Percentiles rank a stretch among this genome's conserved stretches.
These are phyloP conservation scores for Pitangus sulphuratus DNA, from an alignment of 2,797 vertebrate genomes.

Conservation along the genomic window DNA sequence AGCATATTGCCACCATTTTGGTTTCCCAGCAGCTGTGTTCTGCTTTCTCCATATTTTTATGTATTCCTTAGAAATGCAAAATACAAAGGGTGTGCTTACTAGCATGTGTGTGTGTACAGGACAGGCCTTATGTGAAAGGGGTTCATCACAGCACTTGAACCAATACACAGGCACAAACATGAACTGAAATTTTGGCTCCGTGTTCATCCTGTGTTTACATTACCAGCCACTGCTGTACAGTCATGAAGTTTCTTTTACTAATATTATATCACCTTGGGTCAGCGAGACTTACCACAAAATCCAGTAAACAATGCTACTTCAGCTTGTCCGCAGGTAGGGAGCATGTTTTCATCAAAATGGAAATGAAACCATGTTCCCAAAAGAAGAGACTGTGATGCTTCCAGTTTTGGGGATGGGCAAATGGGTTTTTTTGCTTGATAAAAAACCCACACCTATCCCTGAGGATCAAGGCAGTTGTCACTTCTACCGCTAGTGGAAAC, in stretches of 20 bases:
- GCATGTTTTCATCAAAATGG: not conserved
- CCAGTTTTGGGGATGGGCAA: not conserved
- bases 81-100: not conserved
- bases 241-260: not conserved
- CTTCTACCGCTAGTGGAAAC: not conserved
- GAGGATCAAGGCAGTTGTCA: not conserved
- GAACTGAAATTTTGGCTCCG: not conserved
- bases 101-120: not conserved
- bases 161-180: rapidly evolving
- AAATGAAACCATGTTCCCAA: not conserved
- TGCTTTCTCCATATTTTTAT: not conserved
- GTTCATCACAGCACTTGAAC: not conserved
- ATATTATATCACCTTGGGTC: not conserved
- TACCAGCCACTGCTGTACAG: not conserved
- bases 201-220: not conserved
- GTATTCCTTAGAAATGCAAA: not conserved
- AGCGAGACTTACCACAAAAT: not conserved
- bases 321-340: not conserved
- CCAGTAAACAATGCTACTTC: not conserved
- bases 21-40: not conserved
- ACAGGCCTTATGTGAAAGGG: not conserved
- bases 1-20: not conserved
- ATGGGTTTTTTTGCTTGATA: not conserved
- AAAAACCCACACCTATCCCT: not conserved
- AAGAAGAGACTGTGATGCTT: not conserved